These are phyloP conservation scores for Pagetopsis macropterus DNA, from an alignment of 2,797 vertebrate species.

Conservation along the genomic window DNA sequence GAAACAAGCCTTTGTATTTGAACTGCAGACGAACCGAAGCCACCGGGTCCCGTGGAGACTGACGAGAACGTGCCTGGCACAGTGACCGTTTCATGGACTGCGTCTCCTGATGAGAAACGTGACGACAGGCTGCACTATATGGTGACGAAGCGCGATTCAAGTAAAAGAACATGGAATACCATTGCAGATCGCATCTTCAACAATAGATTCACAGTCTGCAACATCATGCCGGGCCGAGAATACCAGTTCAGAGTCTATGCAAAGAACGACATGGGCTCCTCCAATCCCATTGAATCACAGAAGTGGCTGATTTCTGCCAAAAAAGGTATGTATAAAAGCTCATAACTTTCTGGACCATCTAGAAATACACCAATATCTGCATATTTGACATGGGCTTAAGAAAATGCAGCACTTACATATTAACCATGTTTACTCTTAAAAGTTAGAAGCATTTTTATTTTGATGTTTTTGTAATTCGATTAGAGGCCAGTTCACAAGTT, in stretches of 20 bases:
- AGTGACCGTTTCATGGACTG: constrained; percentile 89
- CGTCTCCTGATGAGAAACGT: constrained; percentile 89
- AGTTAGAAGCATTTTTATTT: background rate
- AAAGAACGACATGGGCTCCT: constrained; percentile 89
- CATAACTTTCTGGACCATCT: background rate
- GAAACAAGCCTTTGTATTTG: constrained; percentile 21
- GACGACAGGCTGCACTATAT: constrained; percentile 87
- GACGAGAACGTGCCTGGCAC: constrained; percentile 89
- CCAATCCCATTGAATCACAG: constrained; percentile 85
- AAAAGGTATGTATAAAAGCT: constrained; percentile 80
- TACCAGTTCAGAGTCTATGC: constrained; percentile 93
- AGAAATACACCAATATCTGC: background rate
- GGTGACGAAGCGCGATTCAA: constrained; percentile 87
- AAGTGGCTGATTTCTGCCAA: constrained; percentile 86
- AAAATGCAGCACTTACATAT: background rate
- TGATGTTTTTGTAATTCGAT: background rate
- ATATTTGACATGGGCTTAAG: background rate
- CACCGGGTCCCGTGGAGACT: constrained; percentile 86
- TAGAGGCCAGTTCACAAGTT: background rate
- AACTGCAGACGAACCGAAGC: constrained; percentile 86
- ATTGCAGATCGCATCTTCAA: constrained; percentile 89
- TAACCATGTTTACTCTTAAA: background rate
- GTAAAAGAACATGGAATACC: constrained; percentile 83
- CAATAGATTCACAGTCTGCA: constrained; percentile 90
- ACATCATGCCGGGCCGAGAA: constrained; percentile 87